A percentile compares a stretch with the other conserved stretches of the same genome.
Conservation (phyloP, 2,797 vertebrate genomes). For the Nothura maculosa region DNA sequence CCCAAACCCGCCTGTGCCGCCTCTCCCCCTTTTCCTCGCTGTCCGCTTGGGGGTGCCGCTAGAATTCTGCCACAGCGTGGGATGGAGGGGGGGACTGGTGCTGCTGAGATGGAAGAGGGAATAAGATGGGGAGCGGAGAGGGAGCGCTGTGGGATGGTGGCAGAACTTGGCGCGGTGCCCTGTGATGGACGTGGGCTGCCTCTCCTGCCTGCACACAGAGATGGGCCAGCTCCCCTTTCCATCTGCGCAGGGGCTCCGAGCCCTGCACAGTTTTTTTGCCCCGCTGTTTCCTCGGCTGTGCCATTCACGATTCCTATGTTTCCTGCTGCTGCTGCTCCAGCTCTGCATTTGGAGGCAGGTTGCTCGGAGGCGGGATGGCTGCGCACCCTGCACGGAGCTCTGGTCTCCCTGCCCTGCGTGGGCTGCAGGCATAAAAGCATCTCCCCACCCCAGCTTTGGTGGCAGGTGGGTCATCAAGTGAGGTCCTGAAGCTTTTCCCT, state of each 20-base stretch:
- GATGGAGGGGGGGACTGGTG: not conserved
- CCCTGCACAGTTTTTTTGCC: rapidly evolving
- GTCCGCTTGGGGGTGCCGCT: slow-evolving; percentile 28
- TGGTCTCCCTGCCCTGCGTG: not conserved
- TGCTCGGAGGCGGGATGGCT: not conserved
- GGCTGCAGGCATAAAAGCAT: not conserved
- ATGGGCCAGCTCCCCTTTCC: not conserved
- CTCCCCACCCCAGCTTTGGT: not conserved
- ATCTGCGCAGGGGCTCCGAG: not conserved
- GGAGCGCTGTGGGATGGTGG: not conserved
- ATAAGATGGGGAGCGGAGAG: not conserved
- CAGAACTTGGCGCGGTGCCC: not conserved
- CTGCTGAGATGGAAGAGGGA: not conserved
- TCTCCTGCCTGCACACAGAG: not conserved
- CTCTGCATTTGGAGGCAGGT: not conserved
- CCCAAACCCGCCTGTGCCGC: not conserved
- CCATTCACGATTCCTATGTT: not conserved
- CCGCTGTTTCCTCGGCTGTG: not conserved
- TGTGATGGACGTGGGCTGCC: not conserved
- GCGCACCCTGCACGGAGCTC: not conserved
- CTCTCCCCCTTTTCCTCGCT: not conserved
- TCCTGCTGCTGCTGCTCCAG: not conserved
- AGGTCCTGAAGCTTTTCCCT: not conserved
- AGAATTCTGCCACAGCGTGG: not conserved
- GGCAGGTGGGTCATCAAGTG: not conserved